Evolutionary conservation across 2,797 vertebrate species (phyloP).

Genomic region (Chaetodon trifasciatus): DNA sequence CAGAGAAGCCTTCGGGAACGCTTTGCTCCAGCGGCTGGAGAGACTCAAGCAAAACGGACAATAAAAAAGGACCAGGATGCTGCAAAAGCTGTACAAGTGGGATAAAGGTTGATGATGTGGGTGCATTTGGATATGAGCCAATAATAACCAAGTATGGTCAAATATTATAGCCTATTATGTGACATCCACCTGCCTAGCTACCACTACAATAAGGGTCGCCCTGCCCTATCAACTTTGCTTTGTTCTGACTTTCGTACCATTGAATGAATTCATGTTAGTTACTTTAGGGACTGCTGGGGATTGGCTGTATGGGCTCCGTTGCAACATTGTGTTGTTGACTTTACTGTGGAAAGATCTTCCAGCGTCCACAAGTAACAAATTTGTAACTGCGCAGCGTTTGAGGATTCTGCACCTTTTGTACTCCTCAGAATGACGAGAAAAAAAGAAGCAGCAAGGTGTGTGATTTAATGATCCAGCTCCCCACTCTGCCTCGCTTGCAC

Average conservation of each 20-base stretch:
- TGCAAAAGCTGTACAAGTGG: slow-evolving; percentile 21
- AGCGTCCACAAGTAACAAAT: slow-evolving; percentile 38
- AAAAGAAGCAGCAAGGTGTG: slow-evolving; percentile 32
- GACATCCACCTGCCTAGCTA: slow-evolving; percentile 48
- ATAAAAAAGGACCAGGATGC: slow-evolving; percentile 67
- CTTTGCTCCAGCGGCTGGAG: slow-evolving; percentile 94
- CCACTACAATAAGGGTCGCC: slow-evolving; percentile 36
- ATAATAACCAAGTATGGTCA: slow-evolving; percentile 48
- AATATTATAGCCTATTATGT: slow-evolving; percentile 46
- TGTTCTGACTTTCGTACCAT: slow-evolving; percentile 51
- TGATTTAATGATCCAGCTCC: slow-evolving; percentile 12
- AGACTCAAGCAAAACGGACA: slow-evolving; percentile 91
- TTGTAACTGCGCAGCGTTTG: slow-evolving; percentile 34
- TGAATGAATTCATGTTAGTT: slow-evolving; percentile 54
- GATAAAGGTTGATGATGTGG: slow-evolving; percentile 37
- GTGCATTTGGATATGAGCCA: slow-evolving; percentile 49
- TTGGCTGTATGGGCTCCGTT: slow-evolving; percentile 43
- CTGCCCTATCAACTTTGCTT: slow-evolving; percentile 50
- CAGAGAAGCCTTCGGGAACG: slow-evolving; percentile 97
- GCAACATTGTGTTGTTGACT: slow-evolving; percentile 62
- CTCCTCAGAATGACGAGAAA: slow-evolving; percentile 6
- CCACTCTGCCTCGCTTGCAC: slow-evolving; percentile 45
- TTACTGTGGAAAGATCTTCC: slow-evolving; percentile 56
- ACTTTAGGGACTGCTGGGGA: slow-evolving; percentile 39
- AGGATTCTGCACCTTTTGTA: slow-evolving; percentile 47